Percentiles rank a stretch among this genome's conserved stretches.
Evolutionary conservation across 2,113 vertebrate genomes (phyloP).

Genomic region (Labeo rohita): DNA sequence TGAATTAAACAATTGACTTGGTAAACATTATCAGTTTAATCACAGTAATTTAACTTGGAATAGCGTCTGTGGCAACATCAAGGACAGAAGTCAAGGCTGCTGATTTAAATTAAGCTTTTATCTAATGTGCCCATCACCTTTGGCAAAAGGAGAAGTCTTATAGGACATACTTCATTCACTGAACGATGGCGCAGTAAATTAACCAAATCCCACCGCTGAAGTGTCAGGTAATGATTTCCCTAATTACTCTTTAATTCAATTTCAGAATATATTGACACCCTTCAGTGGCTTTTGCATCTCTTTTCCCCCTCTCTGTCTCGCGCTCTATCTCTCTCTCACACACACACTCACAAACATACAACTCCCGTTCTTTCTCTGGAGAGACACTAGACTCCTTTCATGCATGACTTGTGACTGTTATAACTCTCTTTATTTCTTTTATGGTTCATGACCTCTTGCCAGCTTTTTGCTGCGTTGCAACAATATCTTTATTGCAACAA

Average conservation of each 20-base stretch:
- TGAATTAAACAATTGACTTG: neutral
- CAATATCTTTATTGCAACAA: constrained; percentile 54
- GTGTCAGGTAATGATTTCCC: constrained; percentile 79
- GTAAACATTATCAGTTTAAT: constrained; percentile 1
- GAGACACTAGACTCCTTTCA: constrained; percentile 63
- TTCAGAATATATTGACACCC: constrained; percentile 76
- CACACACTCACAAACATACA: constrained; percentile 49
- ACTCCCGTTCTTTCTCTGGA: constrained; percentile 11
- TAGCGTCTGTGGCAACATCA: constrained; percentile 33
- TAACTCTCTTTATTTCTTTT: constrained; percentile 53
- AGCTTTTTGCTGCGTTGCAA: constrained; percentile 44
- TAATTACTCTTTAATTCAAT: constrained; percentile 82
- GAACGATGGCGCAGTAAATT: constrained; percentile 75
- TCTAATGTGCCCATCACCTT: constrained; percentile 61
- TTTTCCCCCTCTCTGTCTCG: constrained; percentile 63
- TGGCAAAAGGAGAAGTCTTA: constrained; percentile 63
- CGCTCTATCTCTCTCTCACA: constrained; percentile 54
- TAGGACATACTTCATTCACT: constrained; percentile 66
- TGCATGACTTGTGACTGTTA: constrained; percentile 60
- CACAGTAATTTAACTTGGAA: constrained; percentile 3
- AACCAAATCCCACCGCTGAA: constrained; percentile 74
- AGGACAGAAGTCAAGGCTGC: constrained; percentile 38
- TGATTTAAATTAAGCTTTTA: constrained; percentile 48
- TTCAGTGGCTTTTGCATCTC: constrained; percentile 71
- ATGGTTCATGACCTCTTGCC: constrained; percentile 46